Base-by-base conservation (phyloP, 2,797 vertebrate species). In the Danio tinwini region DNA sequence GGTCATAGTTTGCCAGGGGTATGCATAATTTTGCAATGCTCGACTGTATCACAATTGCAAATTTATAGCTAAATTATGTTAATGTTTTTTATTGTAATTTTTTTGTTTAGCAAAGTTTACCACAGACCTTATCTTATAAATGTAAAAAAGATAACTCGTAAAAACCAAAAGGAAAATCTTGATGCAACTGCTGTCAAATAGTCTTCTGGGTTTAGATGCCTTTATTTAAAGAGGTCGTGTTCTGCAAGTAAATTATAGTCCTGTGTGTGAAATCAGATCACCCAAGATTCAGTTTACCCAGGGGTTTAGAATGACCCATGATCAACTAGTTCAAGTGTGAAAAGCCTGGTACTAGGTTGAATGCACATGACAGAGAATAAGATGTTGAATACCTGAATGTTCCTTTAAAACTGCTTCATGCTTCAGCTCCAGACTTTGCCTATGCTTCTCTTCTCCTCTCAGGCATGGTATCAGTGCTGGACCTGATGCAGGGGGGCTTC, bases 401-500 rank as follows among this genome's bases (percentile, higher is more conserved):
- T 67, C 4, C 13, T 55, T 67, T 55, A 53, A 45, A 56, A 52
- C 42, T 55, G 17, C 13, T 76, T 76, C 14, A 68, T 67, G 29
- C 39, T 21, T 71, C 9, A 78, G 14, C 47, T 71, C 12, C 5
- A 44, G 13, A 11, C 37, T 71, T 62, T 11, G 50, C n/a, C 52
- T 68, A 37, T 76, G 6, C 40, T 55, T 73, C 3, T 78, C 45
- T 16, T 55, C 50, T 61, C 84, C 79, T 81, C 75, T 39, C 85
- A 99, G 98, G 98, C 39, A 99, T 99, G 98, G 98, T 99, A 84
- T 98, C 98, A 0, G 98, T 99, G 83, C 88, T 99, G 92, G 98
- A 99, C 89, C 91, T 99, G 86, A 99, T 99, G 98, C 98, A 99
- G 88, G 98, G 98, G 0, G 98, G 98, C 10, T 99, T 99, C 85